Conservation (phyloP, 2,113 vertebrate species). For the Malurus elegans region DNA sequence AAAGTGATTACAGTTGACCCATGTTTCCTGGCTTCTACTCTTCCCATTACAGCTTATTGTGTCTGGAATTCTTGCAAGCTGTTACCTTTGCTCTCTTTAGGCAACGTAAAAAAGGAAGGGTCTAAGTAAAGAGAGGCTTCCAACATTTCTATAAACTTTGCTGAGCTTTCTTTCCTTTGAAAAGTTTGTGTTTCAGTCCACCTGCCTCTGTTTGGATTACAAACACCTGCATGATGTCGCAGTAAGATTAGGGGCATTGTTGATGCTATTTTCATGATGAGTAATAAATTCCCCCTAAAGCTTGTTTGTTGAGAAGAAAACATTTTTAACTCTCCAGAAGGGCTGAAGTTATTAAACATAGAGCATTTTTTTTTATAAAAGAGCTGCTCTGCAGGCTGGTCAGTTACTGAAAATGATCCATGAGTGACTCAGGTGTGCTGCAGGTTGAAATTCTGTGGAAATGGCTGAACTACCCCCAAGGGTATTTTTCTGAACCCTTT, state of each 20-base stretch:
- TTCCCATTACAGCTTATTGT: neutral
- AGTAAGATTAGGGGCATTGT: neutral
- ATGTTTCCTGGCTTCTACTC: neutral
- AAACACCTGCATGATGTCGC: neutral
- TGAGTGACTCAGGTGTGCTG: neutral
- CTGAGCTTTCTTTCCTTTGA: neutral
- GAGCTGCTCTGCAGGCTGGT: neutral
- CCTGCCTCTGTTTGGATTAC: neutral
- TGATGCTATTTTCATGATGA: neutral
- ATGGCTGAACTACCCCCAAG: neutral
- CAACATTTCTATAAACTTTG: neutral
- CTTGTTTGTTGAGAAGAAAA: neutral
- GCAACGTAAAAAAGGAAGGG: neutral
- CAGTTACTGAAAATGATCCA: neutral
- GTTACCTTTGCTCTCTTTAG: neutral
- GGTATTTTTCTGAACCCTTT: neutral
- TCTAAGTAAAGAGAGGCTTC: neutral
- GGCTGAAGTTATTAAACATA: neutral
- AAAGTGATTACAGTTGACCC: neutral
- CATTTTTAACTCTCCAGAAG: neutral
- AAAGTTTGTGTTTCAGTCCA: neutral
- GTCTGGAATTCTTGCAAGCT: neutral
- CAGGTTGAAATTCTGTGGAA: neutral
- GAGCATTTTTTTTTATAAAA: neutral
- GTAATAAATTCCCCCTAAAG: neutral